Base-by-base conservation (phyloP, 2,113 vertebrate species). In the Casuarius casuarius region DNA sequence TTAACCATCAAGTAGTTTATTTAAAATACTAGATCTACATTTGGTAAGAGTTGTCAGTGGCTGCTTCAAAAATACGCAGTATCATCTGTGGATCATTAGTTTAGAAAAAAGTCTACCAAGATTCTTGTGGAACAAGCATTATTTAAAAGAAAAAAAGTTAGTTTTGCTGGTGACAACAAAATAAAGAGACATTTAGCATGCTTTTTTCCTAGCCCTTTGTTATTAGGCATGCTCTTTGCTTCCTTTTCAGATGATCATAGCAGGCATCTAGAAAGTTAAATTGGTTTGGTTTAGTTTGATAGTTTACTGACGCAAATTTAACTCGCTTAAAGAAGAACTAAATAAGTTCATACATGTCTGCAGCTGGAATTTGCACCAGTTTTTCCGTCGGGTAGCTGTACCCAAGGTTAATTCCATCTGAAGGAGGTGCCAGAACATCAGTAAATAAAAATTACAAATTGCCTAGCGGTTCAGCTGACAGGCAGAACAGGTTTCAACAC, bases 401-500 rank as follows among this genome's bases (percentile, higher is more conserved):
- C 21, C 54, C 75, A n/a, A 82, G 72, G 92, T 76, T 87, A 85
- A 95, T 85, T 67, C 93, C 1, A 12, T 93, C 75, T 51, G 75
- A 87, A 96, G 85, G 84, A 96, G 85, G 87, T 93, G 94, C 87
- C 85, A 83, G 94, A 76, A 74, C 92, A 94, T 90, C 92, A 93
- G 68, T 95, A 96, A 95, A 94, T 95, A 95, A 84, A 87, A 95
- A 76, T 48, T 91, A 91, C 94, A 91, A 91, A 94, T 90, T 91
- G 89, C 81, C 71, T 95, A 91, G 89, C 81, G 67, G 93, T 97
- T 89, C 93, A 73, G 91, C 93, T 95, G 94, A 72, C 93, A 76
- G 84, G 95, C 91, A 77, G 87, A 75, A 89, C 84, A 66, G 63
- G 89, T 97, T 97, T 74, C 78, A 80, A 70, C 38, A 31, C 3